Evolutionary conservation across 2,113 vertebrate genomes (phyloP).

Genomic region (Thermophis baileyi): DNA sequence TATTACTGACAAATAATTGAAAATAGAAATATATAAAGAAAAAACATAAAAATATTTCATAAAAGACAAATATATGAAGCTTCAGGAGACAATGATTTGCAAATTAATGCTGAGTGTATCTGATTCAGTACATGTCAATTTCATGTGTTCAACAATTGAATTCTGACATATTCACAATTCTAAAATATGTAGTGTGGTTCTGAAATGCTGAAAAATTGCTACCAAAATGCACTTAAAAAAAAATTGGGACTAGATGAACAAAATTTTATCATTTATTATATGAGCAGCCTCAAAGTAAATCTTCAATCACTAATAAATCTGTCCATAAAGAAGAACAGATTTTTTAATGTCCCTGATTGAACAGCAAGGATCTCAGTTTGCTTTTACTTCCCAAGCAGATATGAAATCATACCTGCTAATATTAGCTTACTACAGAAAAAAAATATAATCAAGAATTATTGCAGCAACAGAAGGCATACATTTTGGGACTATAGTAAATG

Average conservation of each 20-base stretch:
- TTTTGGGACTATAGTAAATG: background rate
- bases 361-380: background rate
- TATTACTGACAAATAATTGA: background rate
- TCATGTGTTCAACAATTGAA: background rate
- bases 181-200: background rate
- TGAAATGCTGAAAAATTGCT: background rate
- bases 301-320: background rate
- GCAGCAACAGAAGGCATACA: background rate
- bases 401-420: background rate
- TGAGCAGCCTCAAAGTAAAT: background rate
- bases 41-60: background rate
- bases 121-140: background rate
- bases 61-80: background rate
- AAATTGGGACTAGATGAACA: background rate
- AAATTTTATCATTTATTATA: background rate
- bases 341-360: background rate
- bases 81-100: background rate
- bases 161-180: background rate
- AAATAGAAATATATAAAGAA: background rate
- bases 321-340: background rate
- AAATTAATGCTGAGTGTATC: background rate
- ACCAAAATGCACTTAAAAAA: background rate
- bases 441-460: background rate
- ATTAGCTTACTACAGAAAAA: background rate
- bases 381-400: background rate